Percentiles rank a stretch among this genome's conserved stretches.
Conservation (phyloP, 2,113 vertebrate genomes). For the Octodon degus region DNA sequence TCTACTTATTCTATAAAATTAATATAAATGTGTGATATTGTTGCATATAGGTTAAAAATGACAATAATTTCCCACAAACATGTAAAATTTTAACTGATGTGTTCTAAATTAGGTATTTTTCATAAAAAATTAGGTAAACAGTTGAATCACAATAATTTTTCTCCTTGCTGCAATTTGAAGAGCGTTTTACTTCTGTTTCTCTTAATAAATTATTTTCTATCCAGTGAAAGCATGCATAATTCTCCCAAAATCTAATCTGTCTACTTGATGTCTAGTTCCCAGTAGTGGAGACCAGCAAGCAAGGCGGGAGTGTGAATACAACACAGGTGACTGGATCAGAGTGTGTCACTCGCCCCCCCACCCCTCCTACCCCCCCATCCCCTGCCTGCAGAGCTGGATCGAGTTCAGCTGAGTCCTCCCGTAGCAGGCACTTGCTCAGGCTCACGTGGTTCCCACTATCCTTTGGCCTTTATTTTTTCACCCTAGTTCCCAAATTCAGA, state of each 20-base stretch:
- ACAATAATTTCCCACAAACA: background rate
- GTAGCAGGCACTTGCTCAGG: background rate
- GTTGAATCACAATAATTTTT: background rate
- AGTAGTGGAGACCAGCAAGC: background rate
- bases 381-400: background rate
- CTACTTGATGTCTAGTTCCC: background rate
- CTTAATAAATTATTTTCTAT: background rate
- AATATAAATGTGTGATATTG: background rate
- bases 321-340: background rate
- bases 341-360: background rate
- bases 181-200: constrained; percentile 13
- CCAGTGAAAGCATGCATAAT: background rate
- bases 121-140: background rate
- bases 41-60: background rate
- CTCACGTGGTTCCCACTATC: background rate
- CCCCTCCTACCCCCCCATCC: too few species aligned
- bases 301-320: background rate
- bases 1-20: background rate
- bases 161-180: background rate
- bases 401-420: background rate
- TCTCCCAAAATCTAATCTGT: background rate
- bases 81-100: background rate
- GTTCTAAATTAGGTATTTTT: background rate
- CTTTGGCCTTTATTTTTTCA: background rate
- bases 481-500: background rate